Evolutionary conservation across 2,888 invertebrate species (phyloP).

Genomic region (Synergus umbraculus): DNA sequence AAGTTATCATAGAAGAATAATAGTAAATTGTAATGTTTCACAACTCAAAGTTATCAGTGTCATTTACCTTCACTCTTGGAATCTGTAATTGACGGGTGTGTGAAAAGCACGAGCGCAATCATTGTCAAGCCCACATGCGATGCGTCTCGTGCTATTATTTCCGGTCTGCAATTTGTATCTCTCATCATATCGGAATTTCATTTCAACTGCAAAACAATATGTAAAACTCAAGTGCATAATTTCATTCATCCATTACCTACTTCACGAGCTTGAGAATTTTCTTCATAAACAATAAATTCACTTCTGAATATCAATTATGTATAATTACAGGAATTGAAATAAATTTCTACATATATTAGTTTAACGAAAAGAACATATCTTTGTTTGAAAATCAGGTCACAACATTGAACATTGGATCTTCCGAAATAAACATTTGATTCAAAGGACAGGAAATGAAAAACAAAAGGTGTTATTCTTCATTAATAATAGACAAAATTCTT

Average conservation of each 20-base stretch:
- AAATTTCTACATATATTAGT: background rate
- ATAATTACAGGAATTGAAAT: background rate
- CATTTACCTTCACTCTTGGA: background rate
- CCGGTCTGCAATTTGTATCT: constrained; percentile 34
- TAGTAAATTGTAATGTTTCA: background rate
- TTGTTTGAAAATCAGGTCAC: background rate
- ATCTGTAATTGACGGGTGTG: background rate
- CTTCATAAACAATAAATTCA: background rate
- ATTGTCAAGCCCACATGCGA: constrained; percentile 21
- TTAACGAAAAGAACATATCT: background rate
- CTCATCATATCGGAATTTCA: constrained; percentile 32
- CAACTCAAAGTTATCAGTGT: background rate
- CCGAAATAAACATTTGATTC: background rate
- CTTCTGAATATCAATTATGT: background rate
- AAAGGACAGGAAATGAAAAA: background rate
- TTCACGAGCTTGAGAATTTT: background rate
- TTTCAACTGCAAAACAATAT: constrained; percentile 12
- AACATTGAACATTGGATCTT: background rate
- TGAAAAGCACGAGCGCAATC: background rate
- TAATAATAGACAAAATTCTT: background rate
- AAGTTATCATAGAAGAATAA: background rate
- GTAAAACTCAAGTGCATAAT: constrained; percentile 3
- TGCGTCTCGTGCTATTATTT: constrained; percentile 27
- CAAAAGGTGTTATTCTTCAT: background rate
- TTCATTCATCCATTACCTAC: background rate